Conservation (phyloP, 1,140 invertebrate species). For the Chlorops oryzae region DNA sequence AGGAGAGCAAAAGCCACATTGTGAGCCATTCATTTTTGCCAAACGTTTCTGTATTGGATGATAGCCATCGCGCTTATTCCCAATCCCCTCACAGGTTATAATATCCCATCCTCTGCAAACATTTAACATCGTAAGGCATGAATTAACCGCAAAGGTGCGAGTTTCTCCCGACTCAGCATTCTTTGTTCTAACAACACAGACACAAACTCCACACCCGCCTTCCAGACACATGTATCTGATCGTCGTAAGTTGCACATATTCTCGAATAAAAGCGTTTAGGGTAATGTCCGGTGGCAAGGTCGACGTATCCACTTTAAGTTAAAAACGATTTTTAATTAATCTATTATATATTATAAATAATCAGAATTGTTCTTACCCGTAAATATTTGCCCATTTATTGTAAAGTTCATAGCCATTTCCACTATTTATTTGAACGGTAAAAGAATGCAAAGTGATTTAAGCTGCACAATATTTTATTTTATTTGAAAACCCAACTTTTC, state of each 20-base stretch:
- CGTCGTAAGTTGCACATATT: slow-evolving; percentile 59
- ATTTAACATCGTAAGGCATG: slow-evolving; percentile 62
- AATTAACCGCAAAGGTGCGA: slow-evolving; percentile 61
- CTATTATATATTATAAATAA: too few relatives aligned
- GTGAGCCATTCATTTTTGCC: slow-evolving; percentile 63
- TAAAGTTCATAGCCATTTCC: too few relatives aligned
- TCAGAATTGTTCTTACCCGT: too few relatives aligned
- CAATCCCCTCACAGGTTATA: slow-evolving; percentile 70
- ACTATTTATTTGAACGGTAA: too few relatives aligned
- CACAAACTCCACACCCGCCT: slow-evolving; percentile 72
- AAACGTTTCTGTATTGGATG: slow-evolving; percentile 61
- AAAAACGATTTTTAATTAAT: too few relatives aligned
- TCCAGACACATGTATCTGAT: slow-evolving; percentile 73
- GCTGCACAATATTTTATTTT: too few relatives aligned
- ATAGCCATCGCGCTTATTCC: slow-evolving; percentile 60
- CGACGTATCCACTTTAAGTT: slow-evolving; percentile 41
- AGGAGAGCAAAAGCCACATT: slow-evolving; percentile 72
- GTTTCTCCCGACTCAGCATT: slow-evolving; percentile 51
- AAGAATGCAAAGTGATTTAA: too few relatives aligned
- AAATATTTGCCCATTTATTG: too few relatives aligned
- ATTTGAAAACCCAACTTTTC: too few relatives aligned
- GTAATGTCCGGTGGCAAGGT: slow-evolving; percentile 48
- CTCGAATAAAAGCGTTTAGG: slow-evolving; percentile 60
- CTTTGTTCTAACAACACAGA: slow-evolving; percentile 56
- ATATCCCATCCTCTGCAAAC: slow-evolving; percentile 66